Percentiles rank a stretch among this genome's conserved stretches.
Conservation (phyloP, 2,797 vertebrate genomes). For the Lepidocolaptes lacrymiger region DNA sequence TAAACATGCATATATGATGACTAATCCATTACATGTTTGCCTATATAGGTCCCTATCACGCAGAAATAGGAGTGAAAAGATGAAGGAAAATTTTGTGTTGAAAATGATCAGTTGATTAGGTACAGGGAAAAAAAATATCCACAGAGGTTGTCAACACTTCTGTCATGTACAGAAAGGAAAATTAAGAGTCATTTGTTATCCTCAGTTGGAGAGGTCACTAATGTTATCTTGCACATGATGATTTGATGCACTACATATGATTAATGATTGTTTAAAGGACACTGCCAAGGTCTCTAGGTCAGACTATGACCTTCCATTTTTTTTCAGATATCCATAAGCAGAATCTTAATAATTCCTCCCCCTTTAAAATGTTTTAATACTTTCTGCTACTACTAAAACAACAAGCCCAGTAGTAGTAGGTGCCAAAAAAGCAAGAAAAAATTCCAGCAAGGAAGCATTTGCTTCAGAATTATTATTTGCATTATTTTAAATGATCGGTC, state of each 20-base stretch:
- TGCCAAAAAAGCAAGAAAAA: not conserved
- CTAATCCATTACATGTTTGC: not conserved
- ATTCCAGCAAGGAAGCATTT: not conserved
- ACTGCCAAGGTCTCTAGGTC: constrained; percentile 60
- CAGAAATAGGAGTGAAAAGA: not conserved
- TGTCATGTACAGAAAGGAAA: constrained; percentile 61
- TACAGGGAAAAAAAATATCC: constrained; percentile 46
- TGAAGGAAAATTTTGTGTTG: not conserved
- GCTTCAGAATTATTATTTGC: not conserved
- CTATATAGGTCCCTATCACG: not conserved
- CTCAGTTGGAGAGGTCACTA: constrained; percentile 56
- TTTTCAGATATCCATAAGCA: constrained; percentile 20
- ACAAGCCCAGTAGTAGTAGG: not conserved
- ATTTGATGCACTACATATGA: constrained; percentile 61
- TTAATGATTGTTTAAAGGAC: constrained; percentile 69
- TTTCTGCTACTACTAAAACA: not conserved
- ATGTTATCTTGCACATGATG: constrained; percentile 58
- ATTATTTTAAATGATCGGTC: not conserved
- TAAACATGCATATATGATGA: not conserved
- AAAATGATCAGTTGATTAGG: constrained; percentile 32
- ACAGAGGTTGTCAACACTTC: constrained; percentile 47
- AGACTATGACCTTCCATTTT: constrained; percentile 38
- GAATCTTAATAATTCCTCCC: constrained; percentile 36
- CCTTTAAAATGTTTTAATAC: not conserved
- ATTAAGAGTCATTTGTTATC: constrained; percentile 54